phyloP scores from a whole-genome alignment of 2,797 vertebrate species.

The Tenualosa ilisha region DNA sequence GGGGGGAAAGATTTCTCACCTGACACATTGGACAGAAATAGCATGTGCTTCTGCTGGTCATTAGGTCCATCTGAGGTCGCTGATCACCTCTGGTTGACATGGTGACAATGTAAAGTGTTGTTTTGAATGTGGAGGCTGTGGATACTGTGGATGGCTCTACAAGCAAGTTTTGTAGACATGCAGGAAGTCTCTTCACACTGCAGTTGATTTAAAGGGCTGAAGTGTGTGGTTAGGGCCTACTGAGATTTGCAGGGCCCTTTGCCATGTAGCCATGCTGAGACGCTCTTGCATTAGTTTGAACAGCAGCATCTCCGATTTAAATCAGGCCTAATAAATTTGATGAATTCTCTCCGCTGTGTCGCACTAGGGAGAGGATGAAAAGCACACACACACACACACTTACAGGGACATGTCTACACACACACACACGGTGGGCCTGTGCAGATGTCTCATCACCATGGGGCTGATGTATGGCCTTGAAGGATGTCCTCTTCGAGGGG shows the following conservation, averaged over 20 bases:
- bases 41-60: conserved; percentile 28
- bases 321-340: conserved; percentile 18
- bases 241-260: background rate
- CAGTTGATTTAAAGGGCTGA: conserved; percentile 8
- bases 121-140: conserved; percentile 8
- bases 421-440: conserved; percentile 21
- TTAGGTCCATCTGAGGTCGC: conserved; percentile 16
- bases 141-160: background rate
- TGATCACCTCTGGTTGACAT: background rate
- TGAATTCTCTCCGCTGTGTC: conserved; percentile 16
- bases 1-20: conserved; percentile 19
- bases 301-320: conserved; percentile 13
- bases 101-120: background rate
- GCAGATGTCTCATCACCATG: conserved; percentile 51
- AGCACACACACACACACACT: conserved; percentile 4
- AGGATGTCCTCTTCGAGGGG: conserved; percentile 44
- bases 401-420: background rate
- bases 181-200: background rate
- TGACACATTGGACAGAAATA: conserved; percentile 34
- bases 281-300: background rate
- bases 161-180: background rate
- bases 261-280: background rate
- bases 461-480: conserved; percentile 50
- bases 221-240: conserved; percentile 8
- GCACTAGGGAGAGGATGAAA: conserved; percentile 13